Percentiles rank a stretch among this genome's conserved stretches.
Evolutionary conservation across 2,888 invertebrate genomes (phyloP).

Genomic region (Miltochrista miniata): DNA sequence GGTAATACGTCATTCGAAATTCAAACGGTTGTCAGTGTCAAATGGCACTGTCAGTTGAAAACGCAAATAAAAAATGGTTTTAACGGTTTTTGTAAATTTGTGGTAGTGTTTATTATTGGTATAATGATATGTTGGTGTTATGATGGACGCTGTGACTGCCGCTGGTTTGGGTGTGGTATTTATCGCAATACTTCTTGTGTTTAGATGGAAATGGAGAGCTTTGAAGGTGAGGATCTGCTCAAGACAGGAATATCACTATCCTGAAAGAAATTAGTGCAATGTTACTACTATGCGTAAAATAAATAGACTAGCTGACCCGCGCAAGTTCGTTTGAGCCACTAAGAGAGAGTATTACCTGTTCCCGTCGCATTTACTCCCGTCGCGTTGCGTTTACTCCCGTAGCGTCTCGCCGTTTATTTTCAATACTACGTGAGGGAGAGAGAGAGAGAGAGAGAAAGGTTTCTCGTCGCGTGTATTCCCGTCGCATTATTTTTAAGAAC

Average conservation of each 20-base stretch:
- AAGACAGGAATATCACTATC: background rate
- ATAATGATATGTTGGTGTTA: conserved; percentile 43
- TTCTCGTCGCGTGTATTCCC: too few relatives aligned
- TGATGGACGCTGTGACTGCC: conserved; percentile 49
- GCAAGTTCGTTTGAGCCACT: too few relatives aligned
- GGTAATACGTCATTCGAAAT: conserved; percentile 37
- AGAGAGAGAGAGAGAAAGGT: too few relatives aligned
- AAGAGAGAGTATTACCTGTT: too few relatives aligned
- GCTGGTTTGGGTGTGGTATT: conserved; percentile 53
- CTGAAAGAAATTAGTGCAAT: too few relatives aligned
- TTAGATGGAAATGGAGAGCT: conserved; percentile 56
- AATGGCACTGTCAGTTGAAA: conserved; percentile 20
- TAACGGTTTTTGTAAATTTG: conserved; percentile 21
- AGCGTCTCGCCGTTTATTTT: too few relatives aligned
- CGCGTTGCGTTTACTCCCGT: too few relatives aligned
- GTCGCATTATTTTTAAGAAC: too few relatives aligned
- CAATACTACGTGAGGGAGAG: too few relatives aligned
- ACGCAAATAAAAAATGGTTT: conserved; percentile 22
- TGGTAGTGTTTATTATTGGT: conserved; percentile 17
- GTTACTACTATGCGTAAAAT: too few relatives aligned
- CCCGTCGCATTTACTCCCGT: too few relatives aligned
- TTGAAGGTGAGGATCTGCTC: conserved; percentile 38
- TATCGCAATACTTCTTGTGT: conserved; percentile 45
- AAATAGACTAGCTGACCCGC: too few relatives aligned
- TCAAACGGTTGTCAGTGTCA: conserved; percentile 30